phyloP scores from a whole-genome alignment of 1,140 invertebrate genomes.

The Trinorchestia longiramus region DNA sequence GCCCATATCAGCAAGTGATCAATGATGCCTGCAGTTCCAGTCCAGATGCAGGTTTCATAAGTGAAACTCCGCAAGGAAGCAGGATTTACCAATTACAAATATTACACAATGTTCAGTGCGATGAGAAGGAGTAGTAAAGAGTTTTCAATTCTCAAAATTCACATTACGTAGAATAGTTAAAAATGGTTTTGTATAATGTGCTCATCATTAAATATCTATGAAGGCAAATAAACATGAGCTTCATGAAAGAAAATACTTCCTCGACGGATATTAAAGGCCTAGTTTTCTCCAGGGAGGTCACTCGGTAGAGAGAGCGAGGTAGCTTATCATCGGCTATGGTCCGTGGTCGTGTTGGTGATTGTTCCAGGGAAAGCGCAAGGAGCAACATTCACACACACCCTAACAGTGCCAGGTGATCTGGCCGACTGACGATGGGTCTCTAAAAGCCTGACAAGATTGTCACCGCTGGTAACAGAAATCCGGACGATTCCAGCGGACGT shows the following conservation, averaged over 20 bases:
- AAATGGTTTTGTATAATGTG: background rate
- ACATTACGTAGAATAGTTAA: background rate
- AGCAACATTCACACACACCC: background rate
- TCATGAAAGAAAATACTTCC: background rate
- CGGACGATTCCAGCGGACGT: too few relatives aligned
- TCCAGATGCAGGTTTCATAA: background rate
- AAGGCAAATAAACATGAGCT: background rate
- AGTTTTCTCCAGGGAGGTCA: slow-evolving; percentile 37
- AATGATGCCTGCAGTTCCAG: background rate
- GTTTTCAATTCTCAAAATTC: background rate
- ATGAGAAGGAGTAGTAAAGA: background rate
- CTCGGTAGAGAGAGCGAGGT: background rate
- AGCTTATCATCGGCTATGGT: background rate
- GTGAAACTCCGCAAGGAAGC: background rate
- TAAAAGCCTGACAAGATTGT: too few relatives aligned
- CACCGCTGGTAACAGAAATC: too few relatives aligned
- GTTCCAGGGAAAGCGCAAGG: background rate
- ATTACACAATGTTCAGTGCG: background rate
- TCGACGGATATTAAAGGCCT: background rate
- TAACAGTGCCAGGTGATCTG: background rate
- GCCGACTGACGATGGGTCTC: background rate
- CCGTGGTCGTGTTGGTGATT: background rate
- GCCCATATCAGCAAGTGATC: background rate
- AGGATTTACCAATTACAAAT: background rate
- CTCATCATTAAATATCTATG: background rate